A percentile compares a stretch with the other conserved stretches of the same genome.
Evolutionary conservation across 2,888 invertebrate species (phyloP).

Genomic region (Germaria angustata): DNA sequence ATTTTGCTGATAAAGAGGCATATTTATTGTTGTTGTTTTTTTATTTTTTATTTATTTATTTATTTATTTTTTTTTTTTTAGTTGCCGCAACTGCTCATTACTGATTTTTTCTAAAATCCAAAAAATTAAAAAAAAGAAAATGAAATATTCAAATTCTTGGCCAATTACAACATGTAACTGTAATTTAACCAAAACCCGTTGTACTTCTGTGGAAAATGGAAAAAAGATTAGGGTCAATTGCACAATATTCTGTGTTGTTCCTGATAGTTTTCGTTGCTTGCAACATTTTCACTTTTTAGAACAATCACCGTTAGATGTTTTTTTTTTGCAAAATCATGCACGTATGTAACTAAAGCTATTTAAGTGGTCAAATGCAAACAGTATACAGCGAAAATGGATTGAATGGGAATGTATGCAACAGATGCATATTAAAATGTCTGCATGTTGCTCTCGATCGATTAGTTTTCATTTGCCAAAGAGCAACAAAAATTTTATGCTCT

Average conservation of each 20-base stretch:
- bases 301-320: not conserved
- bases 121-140: not conserved
- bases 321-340: slow-evolving; percentile 14
- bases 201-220: slow-evolving; percentile 26
- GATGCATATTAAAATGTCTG: slow-evolving; percentile 34
- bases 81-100: no score
- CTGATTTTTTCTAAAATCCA: no score
- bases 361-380: slow-evolving; percentile 32
- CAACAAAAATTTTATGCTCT: slow-evolving; percentile 36
- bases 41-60: no score
- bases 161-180: slow-evolving; percentile 31
- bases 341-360: slow-evolving; percentile 46
- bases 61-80: no score
- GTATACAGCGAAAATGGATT: not conserved
- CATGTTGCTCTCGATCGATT: slow-evolving; percentile 49
- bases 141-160: not conserved
- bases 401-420: slow-evolving; percentile 35
- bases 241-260: not conserved
- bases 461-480: slow-evolving; percentile 44
- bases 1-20: no score
- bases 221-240: slow-evolving; percentile 22
- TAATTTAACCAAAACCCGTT: slow-evolving; percentile 18
- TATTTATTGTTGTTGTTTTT: no score
- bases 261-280: not conserved
- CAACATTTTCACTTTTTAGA: not conserved